Base-by-base conservation (phyloP, 1,140 invertebrate genomes). In the Conus betulinus region DNA sequence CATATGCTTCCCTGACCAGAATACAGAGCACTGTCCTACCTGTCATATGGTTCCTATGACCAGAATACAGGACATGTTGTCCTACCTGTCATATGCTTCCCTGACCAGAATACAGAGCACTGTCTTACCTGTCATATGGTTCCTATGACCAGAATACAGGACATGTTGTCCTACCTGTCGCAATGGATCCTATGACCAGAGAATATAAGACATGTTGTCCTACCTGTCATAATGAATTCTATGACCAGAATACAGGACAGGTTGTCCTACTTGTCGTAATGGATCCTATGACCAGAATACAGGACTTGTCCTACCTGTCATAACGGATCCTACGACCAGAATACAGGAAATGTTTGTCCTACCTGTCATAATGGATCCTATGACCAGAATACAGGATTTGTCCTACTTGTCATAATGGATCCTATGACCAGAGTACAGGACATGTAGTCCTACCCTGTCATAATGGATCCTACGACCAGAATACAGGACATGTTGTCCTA, bases 111-210 rank as follows among this genome's bases (percentile, higher is more conserved):
- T 39, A 1, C n/a, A n/a, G n/a, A n/a, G n/a, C n/a, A n/a, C 3
- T 39, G 39, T 39, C 39, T 39, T 39, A 39, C 39, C 39, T 39
- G 39, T 39, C 39, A 39, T 39, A 3, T 39, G 10, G 78, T 51
- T n/a, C 78, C 13, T 17, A 23, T 27, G 10, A 81, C 6, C 78
- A 81, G 39, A 51, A 10, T 39, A 57, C 57, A 84, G 51, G 76
- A 23, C 20, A 23, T 25, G 23, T 39, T 60, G 55, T 25, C 89
- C 91, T 88, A 94, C 94, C 96, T 25, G 39, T 39, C 39, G 3
- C 3, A 3, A 39, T 39, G 39, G 39, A 1, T 39, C 39, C 39
- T 39, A 39, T 39, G 39, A 39, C 39, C 39, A 39, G 39, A 39
- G 39, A 39, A 39, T 39, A 39, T 3, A 39, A 3, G 39, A 39